Evolutionary conservation across 2,113 vertebrate genomes (phyloP), one percentile per base, ranked within the genome.

Genomic region (Datnioides undecimradiatus): DNA sequence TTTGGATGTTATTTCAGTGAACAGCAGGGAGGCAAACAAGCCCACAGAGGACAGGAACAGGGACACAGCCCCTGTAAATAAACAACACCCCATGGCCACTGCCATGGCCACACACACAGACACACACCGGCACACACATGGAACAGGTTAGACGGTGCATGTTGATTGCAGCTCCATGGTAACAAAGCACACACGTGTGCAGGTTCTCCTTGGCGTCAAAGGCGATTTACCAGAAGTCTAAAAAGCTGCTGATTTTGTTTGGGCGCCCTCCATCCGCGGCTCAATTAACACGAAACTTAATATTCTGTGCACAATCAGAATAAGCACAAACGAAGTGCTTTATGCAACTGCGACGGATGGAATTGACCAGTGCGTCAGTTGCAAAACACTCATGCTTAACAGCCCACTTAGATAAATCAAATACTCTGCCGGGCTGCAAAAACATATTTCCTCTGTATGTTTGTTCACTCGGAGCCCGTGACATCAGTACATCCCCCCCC

Each of bases 1-100:
- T 81, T 81, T 77, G 87, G 87, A 90, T 91, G 88, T 90, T 86
- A 87, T 90, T 91, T 82, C 79, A 81, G 79, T 2, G 36, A 80
- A 13, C 86, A 58, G 85, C 43, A 45, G 84, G 87, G 80, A 75
- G 55, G 70, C 70, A 74, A 84, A 85, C 82, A 74, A 55, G 46
- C 78, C 66, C 36, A 14, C 80, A 69, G 70, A 86, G 83, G 57
- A 57, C 55, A 36, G 73, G 73, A 79, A 59, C 87, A 65, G 51
- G 69, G 57, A 85, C 74, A 64, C 49, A 3, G 66, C 36, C 52
- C 38, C 57, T 33, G 72, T 76, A 80, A 86, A 91, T 84, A 91
- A 90, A 88, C 86, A 90, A 46, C 87, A 65, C 67, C 77, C 79
- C 72, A 70, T 82, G 82, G 80, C 57, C 85, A 86, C 71, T 64